These are phyloP conservation scores for Euura lappo DNA, from an alignment of 1,140 invertebrate species.

Conservation along the genomic window DNA sequence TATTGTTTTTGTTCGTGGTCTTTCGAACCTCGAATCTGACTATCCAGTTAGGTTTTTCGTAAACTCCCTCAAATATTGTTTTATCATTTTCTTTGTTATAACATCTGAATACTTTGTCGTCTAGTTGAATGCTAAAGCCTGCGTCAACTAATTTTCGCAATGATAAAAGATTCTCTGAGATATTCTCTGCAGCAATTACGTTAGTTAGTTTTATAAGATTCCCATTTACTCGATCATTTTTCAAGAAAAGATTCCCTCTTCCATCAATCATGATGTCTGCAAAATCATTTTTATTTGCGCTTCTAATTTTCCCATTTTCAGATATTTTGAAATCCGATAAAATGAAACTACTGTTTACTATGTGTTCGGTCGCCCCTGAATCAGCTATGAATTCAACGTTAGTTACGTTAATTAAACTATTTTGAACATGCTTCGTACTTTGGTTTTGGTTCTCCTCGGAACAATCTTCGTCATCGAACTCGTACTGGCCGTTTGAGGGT, in stretches of 20 bases:
- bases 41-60: neutral
- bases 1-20: neutral
- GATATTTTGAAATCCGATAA: conserved; percentile 26
- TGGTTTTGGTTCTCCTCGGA: neutral
- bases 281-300: conserved; percentile 27
- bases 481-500: neutral
- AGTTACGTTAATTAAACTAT: conserved; percentile 12
- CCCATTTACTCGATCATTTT: conserved; percentile 10
- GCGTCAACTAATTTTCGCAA: conserved; percentile 2
- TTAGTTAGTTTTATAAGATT: conserved; percentile 20
- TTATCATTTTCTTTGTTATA: neutral
- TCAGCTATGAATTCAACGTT: conserved; percentile 13
- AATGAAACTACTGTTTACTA: conserved; percentile 23
- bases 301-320: conserved; percentile 17
- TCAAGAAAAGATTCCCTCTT: conserved; percentile 20
- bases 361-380: conserved; percentile 16
- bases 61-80: neutral
- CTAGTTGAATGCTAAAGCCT: neutral
- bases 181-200: conserved; percentile 19
- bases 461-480: conserved; percentile 11
- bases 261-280: conserved; percentile 27
- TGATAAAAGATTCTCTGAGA: conserved; percentile 18
- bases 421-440: conserved; percentile 19
- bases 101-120: conserved; percentile 3
- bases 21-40: conserved; percentile 5